Percentiles rank a stretch among this genome's conserved stretches.
phyloP scores from a whole-genome alignment of 2,888 invertebrate species.

The Drosophila meridiana region DNA sequence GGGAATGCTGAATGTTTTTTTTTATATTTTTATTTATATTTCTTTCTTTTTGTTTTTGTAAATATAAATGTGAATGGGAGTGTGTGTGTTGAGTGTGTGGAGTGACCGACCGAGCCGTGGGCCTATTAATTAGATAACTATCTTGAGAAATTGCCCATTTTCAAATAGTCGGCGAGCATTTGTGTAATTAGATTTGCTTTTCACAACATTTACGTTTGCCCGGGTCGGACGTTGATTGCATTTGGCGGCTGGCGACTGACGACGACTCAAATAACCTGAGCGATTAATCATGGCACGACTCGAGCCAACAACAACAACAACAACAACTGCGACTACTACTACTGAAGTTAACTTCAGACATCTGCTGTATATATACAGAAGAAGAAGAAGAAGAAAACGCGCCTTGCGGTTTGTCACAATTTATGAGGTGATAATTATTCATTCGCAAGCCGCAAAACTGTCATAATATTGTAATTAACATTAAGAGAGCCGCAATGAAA shows the following conservation, averaged over 20 bases:
- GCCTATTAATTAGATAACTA: conserved; percentile 85
- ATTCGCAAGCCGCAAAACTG: conserved; percentile 76
- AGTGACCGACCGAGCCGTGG: conserved; percentile 37
- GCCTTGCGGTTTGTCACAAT: conserved; percentile 81
- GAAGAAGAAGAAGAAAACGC: conserved; percentile 1
- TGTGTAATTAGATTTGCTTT: conserved; percentile 85
- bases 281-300: conserved; percentile 69
- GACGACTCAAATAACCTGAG: conserved; percentile 73
- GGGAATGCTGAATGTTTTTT: conserved; percentile 41
- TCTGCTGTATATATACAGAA: conserved; percentile 18
- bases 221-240: conserved; percentile 68
- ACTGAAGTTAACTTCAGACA: conserved; percentile 46
- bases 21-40: conserved; percentile 5
- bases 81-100: conserved; percentile 12
- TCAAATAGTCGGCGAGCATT: conserved; percentile 83
- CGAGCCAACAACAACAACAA: conserved; percentile 30
- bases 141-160: conserved; percentile 85
- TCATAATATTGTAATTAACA: conserved; percentile 81
- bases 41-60: neutral
- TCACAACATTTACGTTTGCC: conserved; percentile 82
- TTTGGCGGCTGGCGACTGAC: conserved; percentile 65
- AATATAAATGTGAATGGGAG: conserved; percentile 16
- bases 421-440: conserved; percentile 83
- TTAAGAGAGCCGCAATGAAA: conserved; percentile 68
- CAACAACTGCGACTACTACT: conserved; percentile 3